phyloP scores from a whole-genome alignment of 2,113 vertebrate genomes.

The Urocynchramus pylzowi region DNA sequence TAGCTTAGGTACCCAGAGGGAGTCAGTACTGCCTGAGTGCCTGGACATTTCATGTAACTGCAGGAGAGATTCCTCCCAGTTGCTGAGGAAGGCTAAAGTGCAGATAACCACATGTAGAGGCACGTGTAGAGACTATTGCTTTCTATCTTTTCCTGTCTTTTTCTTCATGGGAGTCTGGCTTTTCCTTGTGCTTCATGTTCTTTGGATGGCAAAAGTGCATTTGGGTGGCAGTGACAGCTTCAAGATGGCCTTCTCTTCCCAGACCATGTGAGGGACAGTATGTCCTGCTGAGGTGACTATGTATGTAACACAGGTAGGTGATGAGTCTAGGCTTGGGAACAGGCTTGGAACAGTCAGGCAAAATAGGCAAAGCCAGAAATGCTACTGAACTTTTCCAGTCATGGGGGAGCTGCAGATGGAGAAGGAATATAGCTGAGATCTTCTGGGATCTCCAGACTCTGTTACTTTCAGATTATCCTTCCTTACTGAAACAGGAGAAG shows the following conservation, averaged over 20 bases:
- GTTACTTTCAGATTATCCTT: not conserved
- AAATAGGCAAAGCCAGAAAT: not conserved
- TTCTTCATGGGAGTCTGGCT: not conserved
- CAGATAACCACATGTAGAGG: not conserved
- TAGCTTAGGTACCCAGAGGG: not conserved
- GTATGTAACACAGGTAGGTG: not conserved
- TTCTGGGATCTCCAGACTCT: not conserved
- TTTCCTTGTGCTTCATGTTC: not conserved
- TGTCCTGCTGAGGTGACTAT: rapidly evolving
- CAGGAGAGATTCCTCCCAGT: not conserved
- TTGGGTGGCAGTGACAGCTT: not conserved
- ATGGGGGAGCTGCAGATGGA: not conserved
- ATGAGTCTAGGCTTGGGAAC: not conserved
- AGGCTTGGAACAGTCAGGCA: not conserved
- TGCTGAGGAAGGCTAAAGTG: not conserved
- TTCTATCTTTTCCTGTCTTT: not conserved
- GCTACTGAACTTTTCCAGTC: not conserved
- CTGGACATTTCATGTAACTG: not conserved
- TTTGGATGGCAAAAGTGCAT: not conserved
- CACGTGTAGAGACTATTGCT: rapidly evolving
- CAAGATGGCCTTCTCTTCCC: not conserved
- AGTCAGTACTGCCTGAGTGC: not conserved
- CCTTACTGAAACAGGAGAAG: not conserved
- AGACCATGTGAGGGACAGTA: not conserved
- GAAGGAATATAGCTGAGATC: not conserved